Evolutionary conservation across 2,888 invertebrate species (phyloP).

Genomic region (Rugalucina vietnamica): DNA sequence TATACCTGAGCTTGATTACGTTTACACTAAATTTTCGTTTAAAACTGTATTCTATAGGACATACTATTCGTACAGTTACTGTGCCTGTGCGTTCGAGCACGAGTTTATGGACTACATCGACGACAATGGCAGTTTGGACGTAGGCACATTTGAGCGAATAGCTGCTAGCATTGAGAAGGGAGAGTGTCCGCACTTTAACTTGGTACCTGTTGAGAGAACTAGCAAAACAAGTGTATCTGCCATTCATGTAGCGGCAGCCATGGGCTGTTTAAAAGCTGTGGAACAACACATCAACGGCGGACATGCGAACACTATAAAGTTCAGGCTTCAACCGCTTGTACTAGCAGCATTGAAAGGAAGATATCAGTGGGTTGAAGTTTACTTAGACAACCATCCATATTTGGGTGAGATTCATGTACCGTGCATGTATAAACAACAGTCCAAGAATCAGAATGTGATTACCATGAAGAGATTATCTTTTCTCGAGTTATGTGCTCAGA

Average conservation of each 20-base stretch:
- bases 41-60: neutral
- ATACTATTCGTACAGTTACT: neutral
- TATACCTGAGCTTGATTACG: neutral
- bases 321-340: neutral
- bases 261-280: neutral
- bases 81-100: neutral
- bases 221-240: neutral
- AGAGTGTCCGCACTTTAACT: neutral
- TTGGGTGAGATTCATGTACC: no score
- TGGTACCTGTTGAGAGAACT: neutral
- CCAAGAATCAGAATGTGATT: neutral
- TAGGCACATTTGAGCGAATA: neutral
- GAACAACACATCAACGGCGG: neutral
- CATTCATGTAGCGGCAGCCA: neutral
- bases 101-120: neutral
- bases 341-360: neutral
- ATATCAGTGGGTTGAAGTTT: neutral
- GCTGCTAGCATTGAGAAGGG: neutral
- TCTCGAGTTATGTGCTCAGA: neutral
- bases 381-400: no score
- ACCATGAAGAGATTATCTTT: neutral
- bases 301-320: neutral
- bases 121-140: neutral
- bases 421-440: no score
- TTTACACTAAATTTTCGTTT: neutral